Conservation (phyloP, 2,797 vertebrate species). For the Lepidocolaptes lacrymiger region DNA sequence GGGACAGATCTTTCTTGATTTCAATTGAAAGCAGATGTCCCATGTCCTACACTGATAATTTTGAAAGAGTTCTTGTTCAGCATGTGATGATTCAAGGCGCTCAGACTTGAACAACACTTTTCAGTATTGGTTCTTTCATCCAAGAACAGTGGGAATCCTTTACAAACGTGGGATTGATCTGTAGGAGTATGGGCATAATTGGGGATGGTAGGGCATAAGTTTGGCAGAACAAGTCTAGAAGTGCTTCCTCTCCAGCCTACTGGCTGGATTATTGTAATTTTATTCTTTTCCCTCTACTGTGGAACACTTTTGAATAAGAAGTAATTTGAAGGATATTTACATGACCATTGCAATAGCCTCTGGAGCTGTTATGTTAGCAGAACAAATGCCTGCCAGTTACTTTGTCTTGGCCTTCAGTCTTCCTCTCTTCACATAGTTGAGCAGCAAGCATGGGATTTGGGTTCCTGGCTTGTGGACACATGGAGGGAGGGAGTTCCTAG, state of each 20-base stretch:
- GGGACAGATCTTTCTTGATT: background rate
- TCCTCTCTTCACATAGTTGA: background rate
- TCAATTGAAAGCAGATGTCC: background rate
- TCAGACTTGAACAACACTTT: background rate
- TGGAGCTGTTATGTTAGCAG: background rate
- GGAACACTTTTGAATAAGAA: background rate
- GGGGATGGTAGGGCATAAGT: background rate
- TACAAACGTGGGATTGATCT: background rate
- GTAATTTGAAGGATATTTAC: background rate
- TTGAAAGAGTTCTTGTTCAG: background rate
- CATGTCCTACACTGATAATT: background rate
- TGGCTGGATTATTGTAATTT: background rate
- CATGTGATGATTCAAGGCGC: background rate
- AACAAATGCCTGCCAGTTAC: background rate
- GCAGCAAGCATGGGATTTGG: accelerated
- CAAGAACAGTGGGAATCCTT: background rate
- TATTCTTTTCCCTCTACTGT: background rate
- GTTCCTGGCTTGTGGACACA: background rate
- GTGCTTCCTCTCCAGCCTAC: background rate
- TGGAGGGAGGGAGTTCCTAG: background rate
- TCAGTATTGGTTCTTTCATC: background rate
- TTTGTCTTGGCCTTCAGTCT: background rate
- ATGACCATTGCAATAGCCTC: background rate
- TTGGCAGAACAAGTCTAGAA: background rate
- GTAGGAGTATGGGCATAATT: background rate